These are phyloP conservation scores for Dastarcus helophoroides DNA, from an alignment of 2,888 invertebrate genomes.

Conservation along the genomic window DNA sequence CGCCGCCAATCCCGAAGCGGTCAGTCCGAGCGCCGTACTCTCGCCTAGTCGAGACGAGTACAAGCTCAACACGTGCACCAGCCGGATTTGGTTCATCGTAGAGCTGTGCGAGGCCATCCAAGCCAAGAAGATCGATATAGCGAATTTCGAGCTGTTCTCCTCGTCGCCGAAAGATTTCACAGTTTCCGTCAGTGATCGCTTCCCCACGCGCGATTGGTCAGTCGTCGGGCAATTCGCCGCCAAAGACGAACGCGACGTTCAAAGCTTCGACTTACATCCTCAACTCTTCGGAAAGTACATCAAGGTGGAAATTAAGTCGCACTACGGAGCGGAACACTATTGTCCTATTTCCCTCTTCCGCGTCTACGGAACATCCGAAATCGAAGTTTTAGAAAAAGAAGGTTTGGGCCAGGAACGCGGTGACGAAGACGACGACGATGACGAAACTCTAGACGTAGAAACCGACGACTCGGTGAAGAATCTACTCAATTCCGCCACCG, in stretches of 20 bases:
- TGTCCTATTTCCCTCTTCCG: constrained; percentile 95
- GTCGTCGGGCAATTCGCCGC: constrained; percentile 79
- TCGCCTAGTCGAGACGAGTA: constrained; percentile 92
- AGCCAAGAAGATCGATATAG: constrained; percentile 87
- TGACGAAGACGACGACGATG: constrained; percentile 48
- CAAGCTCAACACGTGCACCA: constrained; percentile 92
- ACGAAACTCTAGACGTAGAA: constrained; percentile 26
- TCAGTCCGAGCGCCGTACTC: constrained; percentile 74
- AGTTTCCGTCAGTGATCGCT: constrained; percentile 78
- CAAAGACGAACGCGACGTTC: constrained; percentile 74
- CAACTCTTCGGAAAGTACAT: constrained; percentile 81
- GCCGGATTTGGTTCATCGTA: constrained; percentile 88
- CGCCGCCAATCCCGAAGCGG: constrained; percentile 84
- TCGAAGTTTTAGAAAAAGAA: constrained; percentile 77
- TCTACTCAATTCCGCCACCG: constrained; percentile 76
- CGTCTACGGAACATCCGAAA: constrained; percentile 88
- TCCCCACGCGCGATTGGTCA: constrained; percentile 86
- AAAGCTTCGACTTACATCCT: constrained; percentile 71
- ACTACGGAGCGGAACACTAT: constrained; percentile 94
- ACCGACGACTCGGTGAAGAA: constrained; percentile 52
- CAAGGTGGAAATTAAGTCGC: constrained; percentile 82
- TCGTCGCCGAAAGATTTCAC: constrained; percentile 89
- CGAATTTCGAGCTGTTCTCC: constrained; percentile 96
- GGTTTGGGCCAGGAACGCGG: constrained; percentile 54
- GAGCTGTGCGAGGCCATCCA: constrained; percentile 98